phyloP scores from a whole-genome alignment of 2,888 invertebrate species.

The Dicranocentrus wangi region DNA sequence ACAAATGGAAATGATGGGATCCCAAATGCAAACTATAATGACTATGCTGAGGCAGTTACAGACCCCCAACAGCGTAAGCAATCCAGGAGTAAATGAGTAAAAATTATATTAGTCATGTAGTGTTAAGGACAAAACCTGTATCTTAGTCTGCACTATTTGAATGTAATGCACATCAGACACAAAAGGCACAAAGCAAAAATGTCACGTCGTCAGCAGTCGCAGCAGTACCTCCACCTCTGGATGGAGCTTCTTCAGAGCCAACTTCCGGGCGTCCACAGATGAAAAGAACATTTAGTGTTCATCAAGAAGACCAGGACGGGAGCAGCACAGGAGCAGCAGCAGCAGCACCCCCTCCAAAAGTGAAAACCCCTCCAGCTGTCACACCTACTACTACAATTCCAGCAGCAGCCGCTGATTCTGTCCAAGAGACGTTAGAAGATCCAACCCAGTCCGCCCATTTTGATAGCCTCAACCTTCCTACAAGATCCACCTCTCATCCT shows the following conservation, averaged over 20 bases:
- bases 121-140: too few relatives aligned
- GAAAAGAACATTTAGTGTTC: slow-evolving; percentile 63
- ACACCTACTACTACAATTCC: slow-evolving; percentile 22
- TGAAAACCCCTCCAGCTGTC: slow-evolving; percentile 24
- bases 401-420: slow-evolving; percentile 39
- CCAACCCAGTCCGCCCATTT: slow-evolving; percentile 64
- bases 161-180: slow-evolving; percentile 20
- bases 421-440: slow-evolving; percentile 39
- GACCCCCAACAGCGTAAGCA: slow-evolving; percentile 37
- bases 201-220: slow-evolving; percentile 30
- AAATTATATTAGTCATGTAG: not conserved
- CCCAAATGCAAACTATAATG: slow-evolving; percentile 84
- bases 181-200: slow-evolving; percentile 51
- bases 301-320: slow-evolving; percentile 55
- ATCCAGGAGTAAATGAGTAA: slow-evolving; percentile 15
- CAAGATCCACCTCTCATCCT: slow-evolving; percentile 70
- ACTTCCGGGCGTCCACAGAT: slow-evolving; percentile 51
- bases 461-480: slow-evolving; percentile 66
- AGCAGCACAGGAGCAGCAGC: slow-evolving; percentile 26
- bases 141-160: too few relatives aligned
- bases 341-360: slow-evolving; percentile 7
- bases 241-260: not conserved
- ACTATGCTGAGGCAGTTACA: slow-evolving; percentile 79
- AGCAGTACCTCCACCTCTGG: not conserved
- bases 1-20: slow-evolving; percentile 77